Evolutionary conservation across 2,888 invertebrate species (phyloP), one percentile per base, ranked within the genome.

Genomic region (Phytoseiulus persimilis): DNA sequence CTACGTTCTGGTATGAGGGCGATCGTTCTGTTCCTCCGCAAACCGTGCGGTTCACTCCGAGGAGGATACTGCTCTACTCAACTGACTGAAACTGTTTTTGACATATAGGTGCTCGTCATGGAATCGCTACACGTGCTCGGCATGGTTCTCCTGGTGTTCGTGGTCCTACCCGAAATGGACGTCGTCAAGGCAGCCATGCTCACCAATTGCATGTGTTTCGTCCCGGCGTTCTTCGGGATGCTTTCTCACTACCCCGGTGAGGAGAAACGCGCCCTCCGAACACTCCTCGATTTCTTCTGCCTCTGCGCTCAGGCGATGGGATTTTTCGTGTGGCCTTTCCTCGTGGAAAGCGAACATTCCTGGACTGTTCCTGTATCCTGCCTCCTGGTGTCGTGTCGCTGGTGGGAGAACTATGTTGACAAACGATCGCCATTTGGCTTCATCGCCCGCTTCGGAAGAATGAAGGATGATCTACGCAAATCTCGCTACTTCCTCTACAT

Each of bases 321-420:
- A 3, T 96, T 98, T 91, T 95, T 98, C 90, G 95, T 97, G 31
- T 98, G 97, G 96, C 97, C 97, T n/a, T 91, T 92, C 23, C 90
- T 91, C 83, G 90, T 90, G 33, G 83, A 45, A n/a, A 90, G 83
- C 83, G 92, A 90, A 90, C 92, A 90, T 91, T 92, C 96, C 83
- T 97, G 96, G 96, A 94, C 97, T 87, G 96, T 98, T 91, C 97
- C 98, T 0, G 94, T 96, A 0, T 94, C 97, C 0, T 94, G 97
- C 83, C 93, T 97, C 90, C 94, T 97, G 92, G 95, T 97, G 91
- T 98, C 98, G 0, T 94, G 96, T 83, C 96, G 97, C 33, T 98
- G 98, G 97, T 99, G 99, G 99, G 98, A 99, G 93, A 99, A 99
- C 93, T 99, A 96, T 92, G 96, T 98, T 0, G 96, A 96, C 90